phyloP scores from a whole-genome alignment of 2,888 invertebrate genomes.

The Pterobdella sp. region DNA sequence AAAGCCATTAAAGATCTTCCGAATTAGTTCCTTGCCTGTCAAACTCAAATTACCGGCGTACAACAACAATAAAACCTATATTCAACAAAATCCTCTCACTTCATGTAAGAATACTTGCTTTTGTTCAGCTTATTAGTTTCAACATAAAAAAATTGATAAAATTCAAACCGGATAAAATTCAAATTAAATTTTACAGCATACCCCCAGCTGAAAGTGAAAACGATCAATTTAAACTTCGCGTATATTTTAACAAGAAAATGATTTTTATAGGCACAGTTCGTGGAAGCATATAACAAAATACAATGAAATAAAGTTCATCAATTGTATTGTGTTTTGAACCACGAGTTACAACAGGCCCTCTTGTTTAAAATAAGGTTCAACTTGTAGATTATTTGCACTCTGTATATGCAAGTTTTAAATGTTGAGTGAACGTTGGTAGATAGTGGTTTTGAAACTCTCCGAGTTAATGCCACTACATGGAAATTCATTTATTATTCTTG shows the following conservation, averaged over 20 bases:
- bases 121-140: background rate
- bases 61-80: background rate
- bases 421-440: too few species aligned
- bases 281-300: too few species aligned
- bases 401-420: too few species aligned
- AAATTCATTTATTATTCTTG: too few species aligned
- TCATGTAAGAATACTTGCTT: background rate
- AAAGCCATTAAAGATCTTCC: background rate
- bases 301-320: too few species aligned
- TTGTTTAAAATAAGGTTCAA: too few species aligned
- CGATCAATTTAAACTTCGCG: background rate
- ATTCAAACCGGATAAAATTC: background rate
- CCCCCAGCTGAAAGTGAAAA: slow-evolving; percentile 5
- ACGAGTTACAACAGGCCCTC: too few species aligned
- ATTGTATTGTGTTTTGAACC: too few species aligned
- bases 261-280: too few species aligned
- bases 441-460: too few species aligned
- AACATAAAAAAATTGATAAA: background rate
- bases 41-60: background rate
- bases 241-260: slow-evolving; percentile 3
- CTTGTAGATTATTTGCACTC: too few species aligned
- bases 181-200: background rate
- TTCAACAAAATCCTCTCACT: background rate
- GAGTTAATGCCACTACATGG: too few species aligned
- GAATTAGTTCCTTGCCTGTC: background rate